phyloP scores from a whole-genome alignment of 2,113 vertebrate genomes.

The Gallinago media region DNA sequence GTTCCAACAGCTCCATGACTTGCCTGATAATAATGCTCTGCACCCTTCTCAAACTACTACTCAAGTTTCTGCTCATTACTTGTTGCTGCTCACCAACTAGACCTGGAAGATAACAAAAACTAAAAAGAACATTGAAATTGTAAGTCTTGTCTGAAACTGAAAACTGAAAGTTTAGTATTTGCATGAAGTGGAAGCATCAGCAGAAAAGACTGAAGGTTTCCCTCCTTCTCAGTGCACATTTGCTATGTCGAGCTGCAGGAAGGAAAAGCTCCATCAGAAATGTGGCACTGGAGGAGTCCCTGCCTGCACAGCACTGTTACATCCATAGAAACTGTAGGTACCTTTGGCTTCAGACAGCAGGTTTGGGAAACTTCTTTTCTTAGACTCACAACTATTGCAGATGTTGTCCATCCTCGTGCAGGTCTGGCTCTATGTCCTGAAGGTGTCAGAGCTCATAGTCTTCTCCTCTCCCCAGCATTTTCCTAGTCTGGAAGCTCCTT shows the following conservation, averaged over 20 bases:
- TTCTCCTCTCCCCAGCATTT: not conserved
- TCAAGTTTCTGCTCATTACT: not conserved
- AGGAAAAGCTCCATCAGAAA: not conserved
- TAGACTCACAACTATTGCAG: not conserved
- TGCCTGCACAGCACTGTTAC: not conserved
- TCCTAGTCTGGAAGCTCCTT: not conserved
- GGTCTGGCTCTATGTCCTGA: not conserved
- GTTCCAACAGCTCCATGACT: too few relatives aligned
- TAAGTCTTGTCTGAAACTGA: not conserved
- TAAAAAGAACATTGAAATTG: not conserved
- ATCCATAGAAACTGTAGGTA: not conserved
- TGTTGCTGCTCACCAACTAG: not conserved
- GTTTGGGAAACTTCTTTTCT: not conserved
- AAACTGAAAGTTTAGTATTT: not conserved
- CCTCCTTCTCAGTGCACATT: rapidly evolving
- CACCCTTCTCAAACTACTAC: not conserved
- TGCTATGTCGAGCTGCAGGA: not conserved
- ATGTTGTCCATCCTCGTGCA: rapidly evolving
- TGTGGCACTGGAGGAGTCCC: not conserved
- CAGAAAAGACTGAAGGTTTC: not conserved
- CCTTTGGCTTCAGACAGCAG: not conserved
- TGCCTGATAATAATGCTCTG: not conserved
- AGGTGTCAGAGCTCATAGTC: not conserved
- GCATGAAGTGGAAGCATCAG: rapidly evolving
- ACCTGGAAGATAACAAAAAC: not conserved